Base-by-base conservation (phyloP, 2,797 vertebrate species). In the Hemibagrus guttatus region DNA sequence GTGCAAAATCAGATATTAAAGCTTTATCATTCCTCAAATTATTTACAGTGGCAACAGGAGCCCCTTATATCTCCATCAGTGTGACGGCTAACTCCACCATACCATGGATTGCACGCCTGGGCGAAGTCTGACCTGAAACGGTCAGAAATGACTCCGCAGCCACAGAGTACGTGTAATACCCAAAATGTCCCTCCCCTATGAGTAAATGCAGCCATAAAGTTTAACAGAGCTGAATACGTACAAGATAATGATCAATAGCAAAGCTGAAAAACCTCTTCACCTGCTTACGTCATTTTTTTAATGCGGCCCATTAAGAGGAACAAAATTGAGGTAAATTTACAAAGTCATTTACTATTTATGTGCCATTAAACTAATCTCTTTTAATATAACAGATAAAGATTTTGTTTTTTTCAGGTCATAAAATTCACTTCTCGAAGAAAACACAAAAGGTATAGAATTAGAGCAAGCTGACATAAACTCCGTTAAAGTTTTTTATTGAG, bases 271-370 rank as follows among this genome's bases (percentile, higher is more conserved):
- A 88, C 39, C 83, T 71, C 84, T 81, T 89, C 35, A 52, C 35
- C 89, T 46, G 64, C 93, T 94, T 92, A 93, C 91, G 91, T 93
- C 93, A 94, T 91, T 78, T 82, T 83, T 49, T 13, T 94, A 93
- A 94, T 91, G 81, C 92, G 93, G 86, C 87, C 90, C 92, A 94
- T 94, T 95, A 89, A 92, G 90, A 91, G 90, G 90, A 93, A 94
- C 89, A 90, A 90, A n/a, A 94, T 93, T 92, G 90, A 92, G 92
- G 91, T 91, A 92, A 92, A 94, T 94, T 93, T 90, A 90, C 90
- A 90, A 92, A 94, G 91, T 89, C 86, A 92, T 94, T 95, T 95
- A 92, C 92, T 92, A 90, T 95, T 95, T 94, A 94, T 92, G 93
- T 90, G 21, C 91, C 93, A 94, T 95, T 93, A 93, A 89, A 89